A percentile compares a stretch with the other conserved stretches of the same genome.
Conservation (phyloP, 2,888 invertebrate species). For the Schizotus pectinicornis region DNA sequence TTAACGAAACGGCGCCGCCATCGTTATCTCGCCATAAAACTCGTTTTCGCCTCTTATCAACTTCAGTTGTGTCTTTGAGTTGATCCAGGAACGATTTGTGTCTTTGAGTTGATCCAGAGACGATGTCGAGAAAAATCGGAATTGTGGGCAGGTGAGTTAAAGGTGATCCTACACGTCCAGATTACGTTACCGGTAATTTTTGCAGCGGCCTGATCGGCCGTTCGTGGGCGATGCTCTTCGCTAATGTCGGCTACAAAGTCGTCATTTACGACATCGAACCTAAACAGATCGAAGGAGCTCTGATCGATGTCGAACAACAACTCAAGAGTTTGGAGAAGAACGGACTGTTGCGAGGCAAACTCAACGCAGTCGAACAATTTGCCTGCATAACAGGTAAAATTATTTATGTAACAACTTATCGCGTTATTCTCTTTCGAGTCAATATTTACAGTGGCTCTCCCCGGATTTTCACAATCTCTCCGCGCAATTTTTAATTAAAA, state of each 20-base stretch:
- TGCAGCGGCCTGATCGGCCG: constrained; percentile 95
- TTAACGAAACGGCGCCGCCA: no score
- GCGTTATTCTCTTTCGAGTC: background rate
- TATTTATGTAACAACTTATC: background rate
- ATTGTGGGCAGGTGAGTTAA: constrained; percentile 77
- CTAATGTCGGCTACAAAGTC: constrained; percentile 89
- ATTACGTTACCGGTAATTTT: no score
- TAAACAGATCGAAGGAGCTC: constrained; percentile 75
- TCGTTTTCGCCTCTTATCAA: no score
- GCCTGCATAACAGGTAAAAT: constrained; percentile 72
- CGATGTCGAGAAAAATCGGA: constrained; percentile 65
- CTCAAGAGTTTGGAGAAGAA: constrained; percentile 72
- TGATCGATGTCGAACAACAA: constrained; percentile 76
- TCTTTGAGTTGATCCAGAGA: no score
- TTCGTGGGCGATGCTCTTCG: constrained; percentile 97
- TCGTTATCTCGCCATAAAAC: no score
- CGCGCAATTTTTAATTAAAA: background rate
- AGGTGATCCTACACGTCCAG: background rate
- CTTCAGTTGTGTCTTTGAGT: no score
- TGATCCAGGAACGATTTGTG: constrained; percentile 7
- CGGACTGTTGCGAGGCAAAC: constrained; percentile 76
- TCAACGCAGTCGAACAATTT: constrained; percentile 78
- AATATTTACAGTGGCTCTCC: no score
- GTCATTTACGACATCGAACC: constrained; percentile 82
- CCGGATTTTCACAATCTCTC: no score